Evolutionary conservation across 2,797 vertebrate genomes (phyloP).

Genomic region (Urophycis tenuis): DNA sequence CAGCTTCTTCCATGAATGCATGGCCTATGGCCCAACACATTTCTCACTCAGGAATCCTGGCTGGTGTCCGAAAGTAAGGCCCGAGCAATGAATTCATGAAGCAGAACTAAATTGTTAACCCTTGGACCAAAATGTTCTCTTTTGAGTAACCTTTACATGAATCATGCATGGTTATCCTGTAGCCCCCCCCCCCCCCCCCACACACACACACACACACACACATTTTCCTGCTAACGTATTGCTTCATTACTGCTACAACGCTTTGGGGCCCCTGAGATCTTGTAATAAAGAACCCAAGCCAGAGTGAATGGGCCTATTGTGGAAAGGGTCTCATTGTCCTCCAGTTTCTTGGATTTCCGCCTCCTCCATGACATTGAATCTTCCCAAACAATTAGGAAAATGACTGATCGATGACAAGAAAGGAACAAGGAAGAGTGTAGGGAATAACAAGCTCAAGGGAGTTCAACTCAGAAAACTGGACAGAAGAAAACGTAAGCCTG

Average conservation of each 20-base stretch:
- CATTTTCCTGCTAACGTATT: constrained; percentile 7
- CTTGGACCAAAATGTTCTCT: not conserved
- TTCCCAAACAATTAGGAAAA: constrained; percentile 32
- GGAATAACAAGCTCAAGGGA: not conserved
- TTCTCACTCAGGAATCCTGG: not conserved
- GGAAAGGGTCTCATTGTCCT: constrained; percentile 35
- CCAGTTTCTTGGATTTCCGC: constrained; percentile 40
- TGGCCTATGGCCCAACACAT: not conserved
- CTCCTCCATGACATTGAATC: constrained; percentile 26
- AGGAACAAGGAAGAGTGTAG: constrained; percentile 19
- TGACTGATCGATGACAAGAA: constrained; percentile 22
- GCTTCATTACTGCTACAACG: constrained; percentile 4
- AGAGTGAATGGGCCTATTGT: constrained; percentile 43
- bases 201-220: constrained; percentile 1
- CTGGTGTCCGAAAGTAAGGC: not conserved
- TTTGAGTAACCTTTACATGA: not conserved
- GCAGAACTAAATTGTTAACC: not conserved
- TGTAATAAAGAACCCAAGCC: constrained; percentile 24
- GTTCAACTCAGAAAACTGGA: not conserved
- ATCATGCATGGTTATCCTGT: not conserved
- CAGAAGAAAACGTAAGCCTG: not conserved
- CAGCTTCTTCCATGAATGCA: not conserved
- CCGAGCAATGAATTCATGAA: not conserved
- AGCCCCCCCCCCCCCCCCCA: too few species aligned
- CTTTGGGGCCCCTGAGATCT: constrained; percentile 23